Evolutionary conservation across 2,888 invertebrate genomes (phyloP), one percentile per base, ranked within the genome.

Genomic region (Orchesellides sinensis): DNA sequence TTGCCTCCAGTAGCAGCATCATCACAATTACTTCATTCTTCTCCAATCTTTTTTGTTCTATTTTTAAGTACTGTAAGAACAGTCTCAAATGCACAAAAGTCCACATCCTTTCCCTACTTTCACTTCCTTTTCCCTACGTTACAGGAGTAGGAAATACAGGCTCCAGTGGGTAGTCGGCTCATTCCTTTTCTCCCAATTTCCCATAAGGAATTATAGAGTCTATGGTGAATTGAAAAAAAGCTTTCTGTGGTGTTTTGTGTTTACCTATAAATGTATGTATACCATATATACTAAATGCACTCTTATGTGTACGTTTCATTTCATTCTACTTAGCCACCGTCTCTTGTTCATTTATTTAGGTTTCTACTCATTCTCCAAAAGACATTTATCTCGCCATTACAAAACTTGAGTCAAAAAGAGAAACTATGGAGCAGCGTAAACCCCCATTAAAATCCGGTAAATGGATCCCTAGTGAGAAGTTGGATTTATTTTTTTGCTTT

Each of bases 391-490:
- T 63, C 35, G 19, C 23, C 21, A 40, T 40, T 63, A 40, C 45
- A 8, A 63, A 5, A 23, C 35, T 6, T 35, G 17, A 35, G 63
- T 35, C 40, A 35, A 23, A 35, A 19, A 35, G 63, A 40, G 6
- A 40, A 32, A n/a, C 21, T 1, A n/a, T 49, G 12, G 23, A n/a
- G 17, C 32, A 35, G 69, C 54, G 59, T 40, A 75, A 66, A 40
- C 75, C 35, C n/a, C 66, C 75, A 75, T 66, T 75, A 75, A 75
- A 75, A 75, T 66, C 75, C 66, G 27, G 75, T 75, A 75, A n/a
- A 75, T 75, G 75, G 75, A 75, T 75, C 75, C 75, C 75, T n/a
- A 8, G 75, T 75, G 75, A 66, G 66, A 75, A 54, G 75, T 27
- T 19, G 75, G 66, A 66, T 75, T 75, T 66, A 19, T 47, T 32